Conservation (phyloP, 2,113 vertebrate species). For the Callocephalon fimbriatum region DNA sequence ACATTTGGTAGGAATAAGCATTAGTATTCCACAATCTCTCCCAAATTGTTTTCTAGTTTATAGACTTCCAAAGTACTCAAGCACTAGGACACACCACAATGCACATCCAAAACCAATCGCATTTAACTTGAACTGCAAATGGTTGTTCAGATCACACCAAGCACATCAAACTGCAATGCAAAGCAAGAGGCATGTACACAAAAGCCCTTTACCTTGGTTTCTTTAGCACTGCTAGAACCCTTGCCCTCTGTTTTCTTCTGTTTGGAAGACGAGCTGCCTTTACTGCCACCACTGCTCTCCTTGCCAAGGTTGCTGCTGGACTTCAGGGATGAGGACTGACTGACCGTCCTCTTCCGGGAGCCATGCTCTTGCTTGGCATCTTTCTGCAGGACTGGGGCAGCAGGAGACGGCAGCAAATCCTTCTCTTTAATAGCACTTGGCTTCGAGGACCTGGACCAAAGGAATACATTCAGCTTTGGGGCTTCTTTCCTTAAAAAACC, state of each 20-base stretch:
- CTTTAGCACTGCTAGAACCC: constrained; percentile 81
- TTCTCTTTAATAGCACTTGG: constrained; percentile 90
- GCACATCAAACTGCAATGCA: neutral
- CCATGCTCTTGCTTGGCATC: constrained; percentile 89
- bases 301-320: constrained; percentile 85
- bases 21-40: neutral
- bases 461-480: neutral
- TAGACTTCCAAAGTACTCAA: neutral
- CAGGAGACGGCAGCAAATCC: constrained; percentile 91
- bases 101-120: neutral
- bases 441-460: constrained; percentile 84
- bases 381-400: constrained; percentile 84
- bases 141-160: neutral
- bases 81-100: accelerated
- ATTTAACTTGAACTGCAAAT: neutral
- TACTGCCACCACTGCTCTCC: constrained; percentile 83
- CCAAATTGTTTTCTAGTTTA: neutral
- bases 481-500: neutral
- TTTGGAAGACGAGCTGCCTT: constrained; percentile 87
- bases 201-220: constrained; percentile 83
- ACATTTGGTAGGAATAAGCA: neutral
- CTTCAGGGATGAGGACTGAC: constrained; percentile 90
- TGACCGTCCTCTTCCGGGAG: constrained; percentile 91
- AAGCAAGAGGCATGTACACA: neutral
- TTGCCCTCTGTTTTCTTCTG: constrained; percentile 94